Percentiles rank a stretch among this genome's conserved stretches.
These are phyloP conservation scores for Andrena haemorrhoa DNA, from an alignment of 2,888 invertebrate genomes.

Conservation along the genomic window DNA sequence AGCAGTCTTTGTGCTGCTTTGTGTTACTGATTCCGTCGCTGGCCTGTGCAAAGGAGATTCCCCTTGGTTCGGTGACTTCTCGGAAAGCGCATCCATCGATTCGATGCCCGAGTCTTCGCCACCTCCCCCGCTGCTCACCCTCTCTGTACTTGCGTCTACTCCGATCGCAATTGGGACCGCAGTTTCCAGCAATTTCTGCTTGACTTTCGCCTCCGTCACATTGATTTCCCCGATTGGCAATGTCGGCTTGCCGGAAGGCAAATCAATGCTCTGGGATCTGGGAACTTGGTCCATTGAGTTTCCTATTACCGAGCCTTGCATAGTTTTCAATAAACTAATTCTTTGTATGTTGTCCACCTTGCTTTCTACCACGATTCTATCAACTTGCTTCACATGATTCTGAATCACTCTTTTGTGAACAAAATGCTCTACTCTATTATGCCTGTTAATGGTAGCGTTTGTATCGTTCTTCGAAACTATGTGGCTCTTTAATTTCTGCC, in stretches of 20 bases:
- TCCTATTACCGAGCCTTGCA: slow-evolving; percentile 68
- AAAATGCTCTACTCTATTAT: slow-evolving; percentile 74
- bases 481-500: slow-evolving; percentile 81
- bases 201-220: slow-evolving; percentile 87
- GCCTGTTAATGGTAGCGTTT: slow-evolving; percentile 74
- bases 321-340: slow-evolving; percentile 79
- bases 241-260: slow-evolving; percentile 71
- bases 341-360: slow-evolving; percentile 77
- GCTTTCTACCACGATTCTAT: slow-evolving; percentile 64
- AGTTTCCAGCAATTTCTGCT: slow-evolving; percentile 87
- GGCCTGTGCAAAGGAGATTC: slow-evolving; percentile 88
- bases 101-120: slow-evolving; percentile 97
- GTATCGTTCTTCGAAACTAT: slow-evolving; percentile 72
- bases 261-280: slow-evolving; percentile 66
- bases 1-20: slow-evolving; percentile 64
- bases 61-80: slow-evolving; percentile 95
- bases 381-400: slow-evolving; percentile 77
- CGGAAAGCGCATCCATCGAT: slow-evolving; percentile 97
- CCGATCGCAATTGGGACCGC: slow-evolving; percentile 78
- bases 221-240: slow-evolving; percentile 85
- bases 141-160: slow-evolving; percentile 75
- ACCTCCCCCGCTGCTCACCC: slow-evolving; percentile 84
- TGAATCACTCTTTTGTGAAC: slow-evolving; percentile 76
- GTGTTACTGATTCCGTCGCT: slow-evolving; percentile 81
- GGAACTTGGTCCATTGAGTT: slow-evolving; percentile 68